phyloP scores from a whole-genome alignment of 92 coral and sea anemone species.

The Epizoanthus stellaris region DNA sequence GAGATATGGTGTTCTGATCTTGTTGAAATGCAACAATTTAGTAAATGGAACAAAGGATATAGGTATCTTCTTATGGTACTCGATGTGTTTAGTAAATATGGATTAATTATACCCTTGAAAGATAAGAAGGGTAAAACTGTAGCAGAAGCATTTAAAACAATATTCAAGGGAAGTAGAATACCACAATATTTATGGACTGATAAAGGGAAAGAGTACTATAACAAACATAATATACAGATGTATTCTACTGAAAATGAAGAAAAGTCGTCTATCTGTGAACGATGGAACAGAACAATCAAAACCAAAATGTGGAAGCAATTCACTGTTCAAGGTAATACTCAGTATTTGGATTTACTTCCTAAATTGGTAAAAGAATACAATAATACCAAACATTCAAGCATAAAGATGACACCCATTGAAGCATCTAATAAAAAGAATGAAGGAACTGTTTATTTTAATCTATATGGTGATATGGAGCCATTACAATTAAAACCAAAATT shows the following conservation, averaged over 20 bases:
- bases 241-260: conserved; percentile 69
- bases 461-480: conserved; percentile 53
- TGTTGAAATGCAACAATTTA: no score
- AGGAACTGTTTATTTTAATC: conserved; percentile 57
- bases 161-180: conserved; percentile 64
- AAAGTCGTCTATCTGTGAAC: conserved; percentile 41
- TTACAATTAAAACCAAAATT: conserved; percentile 33
- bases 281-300: conserved; percentile 60
- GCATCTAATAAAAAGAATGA: conserved; percentile 61
- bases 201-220: conserved; percentile 63
- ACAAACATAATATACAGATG: conserved; percentile 47
- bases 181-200: conserved; percentile 61
- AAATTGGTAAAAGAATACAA: conserved; percentile 4
- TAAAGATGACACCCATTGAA: conserved; percentile 60
- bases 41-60: no score
- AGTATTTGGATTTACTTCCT: conserved; percentile 55
- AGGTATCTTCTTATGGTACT: no score
- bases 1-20: no score
- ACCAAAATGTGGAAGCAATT: no score
- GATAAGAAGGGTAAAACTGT: conserved; percentile 63
- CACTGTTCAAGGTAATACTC: conserved; percentile 31
- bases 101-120: no score
- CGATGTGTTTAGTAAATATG: no score
- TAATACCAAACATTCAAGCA: conserved; percentile 48
- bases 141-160: conserved; percentile 39